Evolutionary conservation across 2,888 invertebrate genomes (phyloP).

Genomic region (Chymomyza amoena): DNA sequence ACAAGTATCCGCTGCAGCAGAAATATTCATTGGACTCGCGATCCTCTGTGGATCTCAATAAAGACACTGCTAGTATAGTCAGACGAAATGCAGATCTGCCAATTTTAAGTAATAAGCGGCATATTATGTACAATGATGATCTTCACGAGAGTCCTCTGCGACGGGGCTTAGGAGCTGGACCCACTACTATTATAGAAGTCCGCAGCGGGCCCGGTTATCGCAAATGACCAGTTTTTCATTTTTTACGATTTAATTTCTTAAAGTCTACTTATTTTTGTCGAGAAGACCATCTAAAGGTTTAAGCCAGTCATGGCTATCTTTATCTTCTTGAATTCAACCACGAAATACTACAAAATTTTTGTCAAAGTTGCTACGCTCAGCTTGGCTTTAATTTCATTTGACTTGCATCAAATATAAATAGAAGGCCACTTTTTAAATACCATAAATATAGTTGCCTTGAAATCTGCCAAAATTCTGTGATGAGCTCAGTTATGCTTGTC

Average conservation of each 20-base stretch:
- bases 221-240: slow-evolving; percentile 38
- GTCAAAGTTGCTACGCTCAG: background rate
- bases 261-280: too few species aligned
- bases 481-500: slow-evolving; percentile 5
- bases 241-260: background rate
- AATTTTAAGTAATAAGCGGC: slow-evolving; percentile 78
- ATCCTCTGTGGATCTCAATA: slow-evolving; percentile 76
- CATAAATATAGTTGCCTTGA: background rate
- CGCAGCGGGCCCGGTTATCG: slow-evolving; percentile 68
- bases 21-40: slow-evolving; percentile 77
- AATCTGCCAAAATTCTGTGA: background rate
- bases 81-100: slow-evolving; percentile 77
- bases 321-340: background rate
- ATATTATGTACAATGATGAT: slow-evolving; percentile 81
- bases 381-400: slow-evolving; percentile 78
- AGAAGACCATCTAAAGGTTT: background rate
- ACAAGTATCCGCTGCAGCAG: slow-evolving; percentile 63
- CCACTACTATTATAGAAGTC: slow-evolving; percentile 82
- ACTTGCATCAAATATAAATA: slow-evolving; percentile 78
- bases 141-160: slow-evolving; percentile 72
- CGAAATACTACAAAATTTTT: too few species aligned
- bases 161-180: slow-evolving; percentile 76
- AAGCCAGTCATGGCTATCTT: background rate
- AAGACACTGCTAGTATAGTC: slow-evolving; percentile 79
- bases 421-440: slow-evolving; percentile 60